Evolutionary conservation across 2,113 vertebrate genomes (phyloP).

Genomic region (Engraulis encrasicolus): DNA sequence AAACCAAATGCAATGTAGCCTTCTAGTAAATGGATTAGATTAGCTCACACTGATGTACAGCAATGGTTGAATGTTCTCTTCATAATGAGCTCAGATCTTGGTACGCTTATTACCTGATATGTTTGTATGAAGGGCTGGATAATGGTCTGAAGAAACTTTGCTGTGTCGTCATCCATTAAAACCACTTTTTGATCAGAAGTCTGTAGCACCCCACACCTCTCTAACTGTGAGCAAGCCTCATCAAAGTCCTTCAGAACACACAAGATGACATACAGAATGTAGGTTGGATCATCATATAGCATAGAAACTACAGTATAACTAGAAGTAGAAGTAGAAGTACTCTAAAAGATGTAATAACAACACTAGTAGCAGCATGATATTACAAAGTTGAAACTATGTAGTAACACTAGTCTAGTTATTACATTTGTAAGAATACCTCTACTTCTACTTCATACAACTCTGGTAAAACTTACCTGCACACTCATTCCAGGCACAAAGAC

Average conservation of each 20-base stretch:
- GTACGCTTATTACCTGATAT: constrained; percentile 81
- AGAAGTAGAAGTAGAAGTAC: too few relatives aligned
- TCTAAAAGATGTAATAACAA: too few relatives aligned
- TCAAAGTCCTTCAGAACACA: constrained; percentile 89
- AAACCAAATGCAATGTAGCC: too few relatives aligned
- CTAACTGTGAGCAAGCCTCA: constrained; percentile 85
- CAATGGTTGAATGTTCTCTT: not conserved
- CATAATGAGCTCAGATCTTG: not conserved
- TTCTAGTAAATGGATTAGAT: too few relatives aligned
- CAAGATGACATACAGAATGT: not conserved
- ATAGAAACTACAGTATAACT: too few relatives aligned
- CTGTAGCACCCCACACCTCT: constrained; percentile 79
- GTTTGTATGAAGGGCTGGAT: constrained; percentile 88
- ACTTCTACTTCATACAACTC: too few relatives aligned
- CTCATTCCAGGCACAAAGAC: constrained; percentile 85
- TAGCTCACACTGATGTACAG: not conserved
- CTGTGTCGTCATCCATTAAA: constrained; percentile 63
- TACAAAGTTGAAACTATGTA: not conserved
- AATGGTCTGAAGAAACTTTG: constrained; percentile 81
- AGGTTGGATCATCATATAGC: not conserved
- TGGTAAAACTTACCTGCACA: constrained; percentile 84
- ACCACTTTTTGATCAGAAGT: constrained; percentile 72
- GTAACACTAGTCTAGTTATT: too few relatives aligned
- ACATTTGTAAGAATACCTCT: too few relatives aligned
- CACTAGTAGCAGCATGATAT: too few relatives aligned